These are phyloP conservation scores for Onychomys arenicola DNA, from an alignment of 2,797 vertebrate species.

Conservation along the genomic window DNA sequence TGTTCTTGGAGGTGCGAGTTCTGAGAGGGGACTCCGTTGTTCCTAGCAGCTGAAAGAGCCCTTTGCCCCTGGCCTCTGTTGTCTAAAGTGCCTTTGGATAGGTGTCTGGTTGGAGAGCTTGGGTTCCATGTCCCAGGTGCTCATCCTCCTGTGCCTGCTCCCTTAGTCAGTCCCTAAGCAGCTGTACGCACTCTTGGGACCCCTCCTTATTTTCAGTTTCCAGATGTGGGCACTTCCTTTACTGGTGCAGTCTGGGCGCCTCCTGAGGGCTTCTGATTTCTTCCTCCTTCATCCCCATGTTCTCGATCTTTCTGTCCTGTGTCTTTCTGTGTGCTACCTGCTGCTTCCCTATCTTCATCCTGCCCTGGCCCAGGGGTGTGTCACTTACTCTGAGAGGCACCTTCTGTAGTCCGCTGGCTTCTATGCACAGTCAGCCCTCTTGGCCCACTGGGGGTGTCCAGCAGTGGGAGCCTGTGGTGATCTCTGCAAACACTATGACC, in stretches of 20 bases:
- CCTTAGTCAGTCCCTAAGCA: not conserved
- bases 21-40: fast-evolving
- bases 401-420: not conserved
- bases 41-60: not conserved
- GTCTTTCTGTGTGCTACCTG: fast-evolving
- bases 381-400: not conserved
- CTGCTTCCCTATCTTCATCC: no score
- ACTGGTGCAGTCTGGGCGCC: not conserved
- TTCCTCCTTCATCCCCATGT: no score
- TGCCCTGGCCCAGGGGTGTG: not conserved
- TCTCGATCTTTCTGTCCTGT: not conserved
- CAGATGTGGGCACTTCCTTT: not conserved
- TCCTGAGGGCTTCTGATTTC: fast-evolving
- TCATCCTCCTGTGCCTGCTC: not conserved
- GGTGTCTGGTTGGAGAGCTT: fast-evolving
- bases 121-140: fast-evolving
- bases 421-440: not conserved
- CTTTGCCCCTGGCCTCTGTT: not conserved
- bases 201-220: not conserved
- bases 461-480: not conserved
- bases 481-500: not conserved
- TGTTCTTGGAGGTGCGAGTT: not conserved
- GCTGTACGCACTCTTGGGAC: not conserved
- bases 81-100: not conserved
- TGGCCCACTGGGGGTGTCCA: not conserved